phyloP scores from a whole-genome alignment of 2,888 invertebrate species.

The Agrochola lota region DNA sequence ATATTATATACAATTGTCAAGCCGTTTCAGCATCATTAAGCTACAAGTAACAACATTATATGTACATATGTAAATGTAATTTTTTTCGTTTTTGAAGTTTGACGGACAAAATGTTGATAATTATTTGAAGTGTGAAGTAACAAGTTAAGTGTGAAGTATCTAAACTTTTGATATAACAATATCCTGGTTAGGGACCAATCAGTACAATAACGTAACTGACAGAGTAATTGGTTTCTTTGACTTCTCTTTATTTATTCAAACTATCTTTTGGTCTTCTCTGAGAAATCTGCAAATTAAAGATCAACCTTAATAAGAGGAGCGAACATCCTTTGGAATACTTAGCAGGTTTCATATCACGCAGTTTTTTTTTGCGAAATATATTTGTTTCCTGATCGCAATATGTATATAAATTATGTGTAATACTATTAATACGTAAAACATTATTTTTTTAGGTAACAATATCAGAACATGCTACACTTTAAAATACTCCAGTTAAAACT shows the following conservation, averaged over 20 bases:
- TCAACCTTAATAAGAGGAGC: too few species aligned
- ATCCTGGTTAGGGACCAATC: neutral
- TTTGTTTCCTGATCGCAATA: neutral
- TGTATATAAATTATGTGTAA: neutral
- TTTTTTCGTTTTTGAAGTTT: neutral
- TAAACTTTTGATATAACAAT: neutral
- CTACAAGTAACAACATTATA: neutral
- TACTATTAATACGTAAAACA: neutral
- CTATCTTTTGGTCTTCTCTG: neutral
- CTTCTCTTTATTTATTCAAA: neutral
- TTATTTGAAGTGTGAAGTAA: conserved; percentile 1
- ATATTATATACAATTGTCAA: neutral
- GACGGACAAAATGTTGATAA: neutral
- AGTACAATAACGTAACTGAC: neutral
- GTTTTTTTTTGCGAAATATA: neutral
- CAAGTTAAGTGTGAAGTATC: too few species aligned
- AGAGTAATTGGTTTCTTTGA: neutral
- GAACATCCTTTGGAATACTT: neutral
- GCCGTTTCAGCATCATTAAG: too few species aligned
- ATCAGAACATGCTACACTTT: neutral
- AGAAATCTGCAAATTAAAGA: neutral
- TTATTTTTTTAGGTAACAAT: neutral
- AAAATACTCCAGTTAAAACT: neutral
- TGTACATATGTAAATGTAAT: neutral
- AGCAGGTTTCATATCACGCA: neutral